Evolutionary conservation across 2,797 vertebrate species (phyloP).

Genomic region (Tangara arthus): DNA sequence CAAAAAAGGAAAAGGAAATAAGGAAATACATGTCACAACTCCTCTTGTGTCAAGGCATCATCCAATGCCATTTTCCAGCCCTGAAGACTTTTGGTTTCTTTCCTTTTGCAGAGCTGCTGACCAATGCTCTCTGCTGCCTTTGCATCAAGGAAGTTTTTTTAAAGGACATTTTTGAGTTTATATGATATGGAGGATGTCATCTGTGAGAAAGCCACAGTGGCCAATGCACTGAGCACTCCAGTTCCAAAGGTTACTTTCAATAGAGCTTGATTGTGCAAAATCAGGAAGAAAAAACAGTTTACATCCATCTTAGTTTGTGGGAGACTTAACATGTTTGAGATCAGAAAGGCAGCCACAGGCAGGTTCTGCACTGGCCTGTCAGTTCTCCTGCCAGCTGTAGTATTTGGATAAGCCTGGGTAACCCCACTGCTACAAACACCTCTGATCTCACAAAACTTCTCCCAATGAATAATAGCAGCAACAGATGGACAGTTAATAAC

Average conservation of each 20-base stretch:
- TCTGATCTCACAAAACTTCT: neutral
- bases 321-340: neutral
- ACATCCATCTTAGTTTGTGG: neutral
- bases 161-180: neutral
- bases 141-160: neutral
- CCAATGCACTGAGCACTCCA: neutral
- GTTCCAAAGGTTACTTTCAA: neutral
- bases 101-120: neutral
- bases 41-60: neutral
- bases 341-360: slow-evolving; percentile 8
- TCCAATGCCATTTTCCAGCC: neutral
- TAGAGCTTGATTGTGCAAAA: slow-evolving; percentile 23
- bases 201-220: neutral
- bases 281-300: neutral
- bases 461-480: neutral
- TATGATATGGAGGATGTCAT: neutral
- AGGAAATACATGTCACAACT: neutral
- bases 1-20: neutral
- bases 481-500: neutral
- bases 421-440: neutral
- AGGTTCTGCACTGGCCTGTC: neutral
- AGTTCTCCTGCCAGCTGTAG: slow-evolving; percentile 13
- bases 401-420: neutral
- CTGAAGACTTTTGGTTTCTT: neutral
- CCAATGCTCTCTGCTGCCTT: neutral